Conservation (phyloP, 2,888 invertebrate species). For the Protodeltote pygarga region DNA sequence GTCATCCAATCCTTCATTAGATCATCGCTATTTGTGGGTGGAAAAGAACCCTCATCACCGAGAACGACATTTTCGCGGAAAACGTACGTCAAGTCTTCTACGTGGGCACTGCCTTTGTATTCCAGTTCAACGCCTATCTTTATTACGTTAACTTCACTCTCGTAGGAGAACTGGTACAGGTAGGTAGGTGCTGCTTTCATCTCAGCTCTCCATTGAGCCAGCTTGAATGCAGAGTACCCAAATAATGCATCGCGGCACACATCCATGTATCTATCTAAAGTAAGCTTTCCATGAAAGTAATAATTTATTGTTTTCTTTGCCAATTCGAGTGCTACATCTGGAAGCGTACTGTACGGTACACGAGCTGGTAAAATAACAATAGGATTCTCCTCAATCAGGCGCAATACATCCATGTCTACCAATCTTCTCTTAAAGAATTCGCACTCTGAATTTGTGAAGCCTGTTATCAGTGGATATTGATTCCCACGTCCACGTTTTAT, state of each 20-base stretch:
- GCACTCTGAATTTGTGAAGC: constrained; percentile 41
- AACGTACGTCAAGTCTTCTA: constrained; percentile 79
- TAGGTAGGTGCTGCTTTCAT: constrained; percentile 64
- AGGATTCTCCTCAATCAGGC: constrained; percentile 16
- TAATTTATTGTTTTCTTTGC: constrained; percentile 21
- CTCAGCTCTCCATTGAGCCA: constrained; percentile 42
- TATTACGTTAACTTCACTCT: constrained; percentile 70
- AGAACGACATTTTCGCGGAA: constrained; percentile 63
- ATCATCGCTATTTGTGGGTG: constrained; percentile 34
- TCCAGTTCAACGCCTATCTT: constrained; percentile 53
- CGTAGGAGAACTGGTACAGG: constrained; percentile 77
- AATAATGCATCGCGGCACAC: constrained; percentile 44
- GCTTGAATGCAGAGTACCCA: constrained; percentile 48
- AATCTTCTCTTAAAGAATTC: constrained; percentile 23
- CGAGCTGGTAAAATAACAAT: constrained; percentile 54
- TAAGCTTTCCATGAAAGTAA: constrained; percentile 42
- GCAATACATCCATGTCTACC: constrained; percentile 19
- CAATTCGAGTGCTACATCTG: constrained; percentile 15
- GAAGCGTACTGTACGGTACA: constrained; percentile 24
- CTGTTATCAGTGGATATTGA: constrained; percentile 50
- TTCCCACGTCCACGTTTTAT: constrained; percentile 49
- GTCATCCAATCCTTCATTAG: constrained; percentile 48
- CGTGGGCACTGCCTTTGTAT: constrained; percentile 70
- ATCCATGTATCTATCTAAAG: constrained; percentile 35
- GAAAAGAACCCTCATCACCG: constrained; percentile 13